A percentile compares a stretch with the other conserved stretches of the same genome.
phyloP scores from a whole-genome alignment of 2,888 invertebrate species.

The Apocheima hispidaria region DNA sequence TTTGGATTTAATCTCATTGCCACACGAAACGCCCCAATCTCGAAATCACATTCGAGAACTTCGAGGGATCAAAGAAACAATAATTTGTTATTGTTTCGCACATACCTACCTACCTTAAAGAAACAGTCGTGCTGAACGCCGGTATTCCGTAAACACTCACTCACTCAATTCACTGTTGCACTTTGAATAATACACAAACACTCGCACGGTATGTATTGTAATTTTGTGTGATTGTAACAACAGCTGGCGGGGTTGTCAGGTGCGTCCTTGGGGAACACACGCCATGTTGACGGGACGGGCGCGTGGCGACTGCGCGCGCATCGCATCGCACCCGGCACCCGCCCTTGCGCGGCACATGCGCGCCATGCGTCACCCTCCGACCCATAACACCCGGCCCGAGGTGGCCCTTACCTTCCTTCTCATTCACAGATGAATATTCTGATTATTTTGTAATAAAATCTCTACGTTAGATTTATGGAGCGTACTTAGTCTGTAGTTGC shows the following conservation, averaged over 20 bases:
- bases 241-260: constrained; percentile 61
- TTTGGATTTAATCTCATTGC: neutral
- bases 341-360: constrained; percentile 69
- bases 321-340: constrained; percentile 63
- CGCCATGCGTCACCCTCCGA: constrained; percentile 68
- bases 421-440: neutral
- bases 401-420: neutral
- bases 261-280: constrained; percentile 77
- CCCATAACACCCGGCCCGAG: neutral
- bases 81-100: constrained; percentile 47
- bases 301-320: constrained; percentile 83
- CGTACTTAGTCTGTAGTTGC: no score
- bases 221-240: constrained; percentile 36
- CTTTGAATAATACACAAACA: constrained; percentile 38
- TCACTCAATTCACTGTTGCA: constrained; percentile 48
- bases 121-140: constrained; percentile 64
- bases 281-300: constrained; percentile 81
- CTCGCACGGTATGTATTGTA: constrained; percentile 37
- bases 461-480: no score
- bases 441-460: no score
- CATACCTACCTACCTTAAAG: constrained; percentile 77
- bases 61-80: constrained; percentile 9
- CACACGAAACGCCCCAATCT: neutral
- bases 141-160: constrained; percentile 68
- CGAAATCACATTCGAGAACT: constrained; percentile 6